A percentile compares a stretch with the other conserved stretches of the same genome.
phyloP scores from a whole-genome alignment of 1,140 invertebrate genomes.

The Mizuhopecten yessoensis region DNA sequence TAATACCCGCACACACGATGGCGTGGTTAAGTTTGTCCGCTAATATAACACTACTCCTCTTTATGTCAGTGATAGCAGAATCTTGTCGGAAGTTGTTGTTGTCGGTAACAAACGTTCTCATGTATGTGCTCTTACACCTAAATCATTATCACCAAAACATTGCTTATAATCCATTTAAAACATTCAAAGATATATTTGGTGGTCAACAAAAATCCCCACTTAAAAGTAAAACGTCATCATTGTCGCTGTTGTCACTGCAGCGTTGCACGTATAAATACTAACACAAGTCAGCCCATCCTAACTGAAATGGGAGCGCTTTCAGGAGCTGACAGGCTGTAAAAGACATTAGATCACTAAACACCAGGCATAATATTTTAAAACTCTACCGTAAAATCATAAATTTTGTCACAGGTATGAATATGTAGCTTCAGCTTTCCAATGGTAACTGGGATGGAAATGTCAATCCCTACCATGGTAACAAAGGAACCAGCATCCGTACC shows the following conservation, averaged over 20 bases:
- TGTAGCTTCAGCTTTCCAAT: not conserved
- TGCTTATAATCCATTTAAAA: not conserved
- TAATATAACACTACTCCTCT: not conserved
- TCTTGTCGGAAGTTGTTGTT: slow-evolving; percentile 10
- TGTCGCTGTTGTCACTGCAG: not conserved
- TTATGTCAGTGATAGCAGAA: slow-evolving; percentile 21
- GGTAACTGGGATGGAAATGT: not conserved
- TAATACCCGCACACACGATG: slow-evolving; percentile 19
- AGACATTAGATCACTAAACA: not conserved
- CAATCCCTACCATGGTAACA: not conserved
- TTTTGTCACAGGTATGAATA: not conserved
- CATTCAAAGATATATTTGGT: not conserved
- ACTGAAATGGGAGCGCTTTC: not conserved
- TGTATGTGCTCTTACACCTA: not conserved
- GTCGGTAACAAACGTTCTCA: not conserved
- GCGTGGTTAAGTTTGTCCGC: not conserved
- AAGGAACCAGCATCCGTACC: not conserved
- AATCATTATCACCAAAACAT: not conserved
- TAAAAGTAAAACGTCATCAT: not conserved
- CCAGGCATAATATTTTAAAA: not conserved
- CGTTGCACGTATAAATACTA: not conserved
- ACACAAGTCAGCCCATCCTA: not conserved
- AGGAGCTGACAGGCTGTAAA: not conserved
- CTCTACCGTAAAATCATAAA: not conserved
- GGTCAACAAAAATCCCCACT: not conserved